phyloP scores from a whole-genome alignment of 92 coral and sea anemone species.

The Porites cylindrica region DNA sequence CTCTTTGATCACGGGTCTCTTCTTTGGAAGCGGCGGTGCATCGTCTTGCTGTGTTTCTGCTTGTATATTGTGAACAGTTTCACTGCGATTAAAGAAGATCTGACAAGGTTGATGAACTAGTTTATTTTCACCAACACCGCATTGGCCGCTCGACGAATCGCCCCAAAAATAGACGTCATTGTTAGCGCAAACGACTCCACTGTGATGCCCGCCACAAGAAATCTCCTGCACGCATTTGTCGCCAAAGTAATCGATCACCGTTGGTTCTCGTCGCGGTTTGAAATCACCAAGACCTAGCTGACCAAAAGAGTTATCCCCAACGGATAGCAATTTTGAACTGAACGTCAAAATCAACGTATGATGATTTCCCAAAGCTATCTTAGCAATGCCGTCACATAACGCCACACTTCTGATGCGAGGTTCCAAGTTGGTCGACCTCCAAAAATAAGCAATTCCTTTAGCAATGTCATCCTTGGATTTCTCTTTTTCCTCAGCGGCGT shows the following conservation, averaged over 20 bases:
- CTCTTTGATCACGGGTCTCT: slow-evolving; percentile 52
- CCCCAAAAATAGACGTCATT: slow-evolving; percentile 95
- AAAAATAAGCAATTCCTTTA: slow-evolving; percentile 86
- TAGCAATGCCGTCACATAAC: slow-evolving; percentile 84
- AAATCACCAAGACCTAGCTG: slow-evolving; percentile 95
- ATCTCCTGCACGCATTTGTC: slow-evolving; percentile 75
- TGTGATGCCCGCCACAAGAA: slow-evolving; percentile 88
- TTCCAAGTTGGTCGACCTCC: slow-evolving; percentile 93
- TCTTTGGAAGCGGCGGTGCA: not conserved
- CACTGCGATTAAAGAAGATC: slow-evolving; percentile 62
- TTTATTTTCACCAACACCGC: slow-evolving; percentile 85
- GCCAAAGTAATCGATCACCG: slow-evolving; percentile 64
- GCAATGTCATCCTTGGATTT: slow-evolving; percentile 70
- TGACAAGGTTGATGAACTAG: slow-evolving; percentile 65
- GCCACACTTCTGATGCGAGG: slow-evolving; percentile 76
- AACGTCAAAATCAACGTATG: slow-evolving; percentile 89
- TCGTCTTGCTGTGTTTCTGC: not conserved
- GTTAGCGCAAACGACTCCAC: slow-evolving; percentile 80
- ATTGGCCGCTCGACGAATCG: slow-evolving; percentile 95
- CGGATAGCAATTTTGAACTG: slow-evolving; percentile 78
- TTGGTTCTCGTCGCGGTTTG: slow-evolving; percentile 70
- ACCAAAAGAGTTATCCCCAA: slow-evolving; percentile 89
- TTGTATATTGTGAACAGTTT: slow-evolving; percentile 8
- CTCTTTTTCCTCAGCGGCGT: slow-evolving; percentile 1
- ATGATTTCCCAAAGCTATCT: slow-evolving; percentile 89